Conservation (phyloP, 2,797 vertebrate genomes). For the Poeciliopsis paucimaculata region DNA sequence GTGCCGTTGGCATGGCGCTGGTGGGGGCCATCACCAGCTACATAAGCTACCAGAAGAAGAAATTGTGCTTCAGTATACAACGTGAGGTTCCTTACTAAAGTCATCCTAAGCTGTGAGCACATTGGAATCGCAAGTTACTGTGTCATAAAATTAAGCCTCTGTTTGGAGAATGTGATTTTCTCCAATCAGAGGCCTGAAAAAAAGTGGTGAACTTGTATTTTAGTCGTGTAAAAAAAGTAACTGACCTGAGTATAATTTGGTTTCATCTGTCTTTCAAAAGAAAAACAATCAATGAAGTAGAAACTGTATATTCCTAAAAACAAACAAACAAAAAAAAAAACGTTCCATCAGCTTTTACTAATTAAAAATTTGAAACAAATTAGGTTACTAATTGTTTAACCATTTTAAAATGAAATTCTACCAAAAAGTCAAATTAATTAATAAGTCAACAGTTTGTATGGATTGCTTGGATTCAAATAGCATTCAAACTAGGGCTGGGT, state of each 20-base stretch:
- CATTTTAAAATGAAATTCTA: background rate
- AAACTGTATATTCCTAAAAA: background rate
- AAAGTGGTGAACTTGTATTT: background rate
- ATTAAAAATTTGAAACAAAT: background rate
- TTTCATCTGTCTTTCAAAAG: background rate
- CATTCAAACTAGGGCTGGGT: background rate
- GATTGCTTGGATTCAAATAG: background rate
- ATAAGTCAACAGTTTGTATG: background rate
- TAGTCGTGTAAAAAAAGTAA: background rate
- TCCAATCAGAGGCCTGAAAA: background rate
- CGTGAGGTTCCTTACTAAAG: slow-evolving; percentile 77
- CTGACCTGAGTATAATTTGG: background rate
- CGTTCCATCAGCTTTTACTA: background rate
- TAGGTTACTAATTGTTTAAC: no score
- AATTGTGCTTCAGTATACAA: slow-evolving; percentile 94
- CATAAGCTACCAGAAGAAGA: slow-evolving; percentile 98
- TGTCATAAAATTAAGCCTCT: background rate
- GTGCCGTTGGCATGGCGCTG: slow-evolving; percentile 90
- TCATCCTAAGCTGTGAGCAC: no score
- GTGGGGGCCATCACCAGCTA: slow-evolving; percentile 91
- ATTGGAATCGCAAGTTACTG: background rate
- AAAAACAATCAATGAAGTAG: background rate
- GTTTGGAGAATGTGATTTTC: background rate
- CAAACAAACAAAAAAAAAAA: background rate
- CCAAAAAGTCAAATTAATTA: background rate